Evolutionary conservation across 1,140 invertebrate genomes (phyloP).

Genomic region (Meloidogyne hapla): DNA sequence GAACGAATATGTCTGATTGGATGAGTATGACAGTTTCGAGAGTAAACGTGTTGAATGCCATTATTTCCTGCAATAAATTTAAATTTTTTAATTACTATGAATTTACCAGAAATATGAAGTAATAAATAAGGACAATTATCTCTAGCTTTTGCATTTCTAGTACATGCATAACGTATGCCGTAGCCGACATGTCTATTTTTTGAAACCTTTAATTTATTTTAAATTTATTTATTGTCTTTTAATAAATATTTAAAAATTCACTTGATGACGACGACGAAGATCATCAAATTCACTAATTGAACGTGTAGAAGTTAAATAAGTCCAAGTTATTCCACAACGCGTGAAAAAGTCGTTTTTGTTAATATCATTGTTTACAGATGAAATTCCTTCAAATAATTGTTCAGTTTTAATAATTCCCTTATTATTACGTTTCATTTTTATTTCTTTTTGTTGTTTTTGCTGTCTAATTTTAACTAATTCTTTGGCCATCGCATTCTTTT

Average conservation of each 20-base stretch:
- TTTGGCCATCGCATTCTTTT: neutral
- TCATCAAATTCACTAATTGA: neutral
- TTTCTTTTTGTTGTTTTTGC: neutral
- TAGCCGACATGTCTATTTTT: conserved; percentile 17
- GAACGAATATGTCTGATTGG: neutral
- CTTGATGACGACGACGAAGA: conserved; percentile 8
- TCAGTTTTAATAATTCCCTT: too few relatives aligned
- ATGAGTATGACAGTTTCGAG: conserved; percentile 7
- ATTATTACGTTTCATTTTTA: neutral
- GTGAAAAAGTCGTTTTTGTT: conserved; percentile 11
- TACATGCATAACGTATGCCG: conserved; percentile 10
- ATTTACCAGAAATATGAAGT: neutral
- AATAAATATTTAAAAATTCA: neutral
- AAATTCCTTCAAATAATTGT: neutral
- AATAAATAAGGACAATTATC: conserved; percentile 23
- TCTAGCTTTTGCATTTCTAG: conserved; percentile 15
- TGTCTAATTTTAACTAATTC: neutral
- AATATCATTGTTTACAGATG: neutral
- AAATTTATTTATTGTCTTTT: neutral
- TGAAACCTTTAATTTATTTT: conserved; percentile 4
- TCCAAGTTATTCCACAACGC: conserved; percentile 11
- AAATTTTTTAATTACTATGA: neutral
- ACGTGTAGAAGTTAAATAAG: neutral
- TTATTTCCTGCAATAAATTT: conserved; percentile 2
- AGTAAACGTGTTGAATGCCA: conserved; percentile 4